Conservation (phyloP, 2,113 vertebrate species). For the Pyxicephalus adspersus region DNA sequence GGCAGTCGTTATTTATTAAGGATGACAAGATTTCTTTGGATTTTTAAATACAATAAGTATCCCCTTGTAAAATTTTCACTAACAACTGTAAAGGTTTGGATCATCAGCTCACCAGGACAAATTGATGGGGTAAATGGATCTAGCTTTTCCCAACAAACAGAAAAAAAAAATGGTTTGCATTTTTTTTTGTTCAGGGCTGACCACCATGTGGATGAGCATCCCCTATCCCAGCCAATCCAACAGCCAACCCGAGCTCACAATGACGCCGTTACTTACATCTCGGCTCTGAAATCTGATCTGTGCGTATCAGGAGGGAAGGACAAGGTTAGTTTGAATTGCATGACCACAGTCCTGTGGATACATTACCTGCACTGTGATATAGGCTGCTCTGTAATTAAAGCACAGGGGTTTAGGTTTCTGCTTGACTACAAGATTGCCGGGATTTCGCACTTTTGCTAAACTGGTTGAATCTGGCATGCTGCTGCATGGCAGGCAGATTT, state of each 20-base stretch:
- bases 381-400: neutral
- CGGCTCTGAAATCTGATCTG: slow-evolving; percentile 80
- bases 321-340: slow-evolving; percentile 73
- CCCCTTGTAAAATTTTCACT: no score
- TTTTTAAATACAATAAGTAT: no score
- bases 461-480: no score
- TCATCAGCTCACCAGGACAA: rapidly evolving
- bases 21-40: no score
- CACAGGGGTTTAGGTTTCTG: slow-evolving; percentile 9
- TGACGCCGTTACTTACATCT: slow-evolving; percentile 78
- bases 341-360: rapidly evolving
- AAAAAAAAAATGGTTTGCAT: no score
- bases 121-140: neutral
- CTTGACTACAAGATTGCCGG: neutral
- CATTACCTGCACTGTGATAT: neutral
- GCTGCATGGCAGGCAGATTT: neutral
- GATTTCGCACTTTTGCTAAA: no score
- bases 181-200: slow-evolving; percentile 67
- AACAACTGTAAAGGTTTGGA: neutral
- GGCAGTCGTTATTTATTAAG: no score
- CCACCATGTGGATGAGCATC: slow-evolving; percentile 65
- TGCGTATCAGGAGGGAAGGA: slow-evolving; percentile 91
- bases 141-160: no score
- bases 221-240: slow-evolving; percentile 57
- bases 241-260: slow-evolving; percentile 79